These are phyloP conservation scores for Xestia rhomboidea DNA, from an alignment of 2,888 invertebrate species.

Conservation along the genomic window DNA sequence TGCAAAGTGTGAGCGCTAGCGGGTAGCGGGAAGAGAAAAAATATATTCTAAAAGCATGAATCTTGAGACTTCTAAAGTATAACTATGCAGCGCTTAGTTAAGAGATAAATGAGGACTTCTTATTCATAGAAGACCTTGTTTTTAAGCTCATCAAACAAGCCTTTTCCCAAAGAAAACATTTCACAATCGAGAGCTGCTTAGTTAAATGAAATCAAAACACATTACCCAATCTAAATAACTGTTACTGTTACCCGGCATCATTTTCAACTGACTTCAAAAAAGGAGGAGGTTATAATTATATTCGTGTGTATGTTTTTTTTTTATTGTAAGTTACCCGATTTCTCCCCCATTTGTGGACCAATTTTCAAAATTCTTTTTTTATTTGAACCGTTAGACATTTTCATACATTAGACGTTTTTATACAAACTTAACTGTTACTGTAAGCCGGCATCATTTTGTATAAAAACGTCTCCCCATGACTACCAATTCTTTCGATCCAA, in stretches of 20 bases:
- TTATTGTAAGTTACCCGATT: too few species aligned
- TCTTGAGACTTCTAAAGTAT: not conserved
- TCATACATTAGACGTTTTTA: too few species aligned
- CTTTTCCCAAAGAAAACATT: too few species aligned
- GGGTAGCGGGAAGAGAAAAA: not conserved
- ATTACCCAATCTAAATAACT: not conserved
- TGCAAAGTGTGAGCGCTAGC: conserved; percentile 20
- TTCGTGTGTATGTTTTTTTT: too few species aligned
- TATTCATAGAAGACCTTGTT: not conserved
- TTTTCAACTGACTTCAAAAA: too few species aligned
- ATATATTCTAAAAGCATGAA: not conserved
- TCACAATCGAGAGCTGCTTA: not conserved
- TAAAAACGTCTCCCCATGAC: not conserved
- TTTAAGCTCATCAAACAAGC: not conserved
- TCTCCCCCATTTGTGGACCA: too few species aligned
- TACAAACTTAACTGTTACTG: too few species aligned
- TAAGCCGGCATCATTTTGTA: not conserved
- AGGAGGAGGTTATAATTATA: too few species aligned
- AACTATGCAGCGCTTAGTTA: too few species aligned
- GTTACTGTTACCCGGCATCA: not conserved
- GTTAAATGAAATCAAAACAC: not conserved
- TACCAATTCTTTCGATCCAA: not conserved
- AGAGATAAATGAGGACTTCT: not conserved
- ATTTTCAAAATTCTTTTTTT: too few species aligned
- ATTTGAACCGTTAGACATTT: too few species aligned